Evolutionary conservation across 2,888 invertebrate species (phyloP).

Genomic region (Ormyrus nitidulus): DNA sequence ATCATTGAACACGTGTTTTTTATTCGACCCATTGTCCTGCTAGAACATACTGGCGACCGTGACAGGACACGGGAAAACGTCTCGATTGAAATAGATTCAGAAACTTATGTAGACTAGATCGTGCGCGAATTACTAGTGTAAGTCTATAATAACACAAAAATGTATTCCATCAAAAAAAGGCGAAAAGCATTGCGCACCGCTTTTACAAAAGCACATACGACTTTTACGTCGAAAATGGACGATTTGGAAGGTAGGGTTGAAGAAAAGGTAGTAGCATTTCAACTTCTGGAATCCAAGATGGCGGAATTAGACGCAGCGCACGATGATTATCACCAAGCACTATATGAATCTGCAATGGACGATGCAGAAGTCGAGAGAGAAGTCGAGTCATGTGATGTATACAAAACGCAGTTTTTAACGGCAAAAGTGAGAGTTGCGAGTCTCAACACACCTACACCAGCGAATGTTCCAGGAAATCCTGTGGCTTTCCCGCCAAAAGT

Average conservation of each 20-base stretch:
- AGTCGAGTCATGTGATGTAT: slow-evolving; percentile 41
- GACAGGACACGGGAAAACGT: slow-evolving; percentile 28
- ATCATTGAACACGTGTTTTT: too few relatives aligned
- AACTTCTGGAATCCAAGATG: slow-evolving; percentile 42
- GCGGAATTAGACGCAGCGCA: slow-evolving; percentile 11
- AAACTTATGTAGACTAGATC: too few relatives aligned
- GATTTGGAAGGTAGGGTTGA: too few relatives aligned
- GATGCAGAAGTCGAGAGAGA: slow-evolving; percentile 47
- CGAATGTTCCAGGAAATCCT: background rate
- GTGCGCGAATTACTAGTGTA: too few relatives aligned
- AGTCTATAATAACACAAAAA: too few relatives aligned
- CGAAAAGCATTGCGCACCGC: background rate
- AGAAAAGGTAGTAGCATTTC: background rate
- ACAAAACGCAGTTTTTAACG: slow-evolving; percentile 1
- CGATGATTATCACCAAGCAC: slow-evolving; percentile 3
- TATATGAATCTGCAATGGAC: slow-evolving; percentile 11
- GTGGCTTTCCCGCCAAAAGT: slow-evolving; percentile 1
- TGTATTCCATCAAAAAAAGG: slow-evolving; percentile 3
- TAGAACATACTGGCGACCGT: slow-evolving; percentile 47
- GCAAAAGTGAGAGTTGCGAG: background rate
- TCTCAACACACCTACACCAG: background rate
- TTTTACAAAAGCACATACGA: slow-evolving; percentile 1
- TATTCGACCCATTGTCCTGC: too few relatives aligned
- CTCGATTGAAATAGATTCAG: background rate
- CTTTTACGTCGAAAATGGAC: too few relatives aligned